Evolutionary conservation across 2,797 vertebrate genomes (phyloP), one percentile per base, ranked within the genome.

Genomic region (Anguilla marmorata): DNA sequence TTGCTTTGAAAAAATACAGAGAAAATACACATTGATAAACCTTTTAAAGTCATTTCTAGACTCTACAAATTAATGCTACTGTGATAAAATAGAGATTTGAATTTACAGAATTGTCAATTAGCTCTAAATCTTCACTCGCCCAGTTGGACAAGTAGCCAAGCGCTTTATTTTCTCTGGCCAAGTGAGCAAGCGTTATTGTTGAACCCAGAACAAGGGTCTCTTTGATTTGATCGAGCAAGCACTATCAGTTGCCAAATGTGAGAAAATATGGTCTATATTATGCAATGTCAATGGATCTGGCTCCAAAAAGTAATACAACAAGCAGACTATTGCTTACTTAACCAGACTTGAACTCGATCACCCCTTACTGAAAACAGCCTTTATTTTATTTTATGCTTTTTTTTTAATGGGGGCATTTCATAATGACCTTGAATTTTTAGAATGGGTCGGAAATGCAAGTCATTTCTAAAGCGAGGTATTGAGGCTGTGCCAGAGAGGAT

Each of bases 391-490:
- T 69, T 24, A 24, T 69, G 6, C 89, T 86, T 89, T 83, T 69
- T 69, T n/a, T 63, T 30, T 27, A 63, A 89, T n/a, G 45, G 58
- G 12, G 66, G 74, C 30, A 58, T 89, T 69, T 90, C 90, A 89
- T 88, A 88, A 91, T 91, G 90, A 92, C 92, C 90, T 92, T 93
- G 91, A 92, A 88, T 87, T 91, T 91, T 86, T 88, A 45, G 84
- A 85, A 91, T 19, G 88, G 89, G 89, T 50, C 74, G 91, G 92
- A 45, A 87, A 88, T 82, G 89, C 21, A 86, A 88, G 88, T 30
- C 24, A 89, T 89, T 90, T 93, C 92, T 93, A 93, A 93, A 92
- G 89, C 91, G 93, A 94, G 92, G 90, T 93, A 93, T 92, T 90
- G 92, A 93, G 93, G 93, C 92, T 93, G 83, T 92, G 94, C 91